Evolutionary conservation across 2,113 vertebrate species (phyloP), one percentile per base, ranked within the genome.

Genomic region (Mobula birostris): DNA sequence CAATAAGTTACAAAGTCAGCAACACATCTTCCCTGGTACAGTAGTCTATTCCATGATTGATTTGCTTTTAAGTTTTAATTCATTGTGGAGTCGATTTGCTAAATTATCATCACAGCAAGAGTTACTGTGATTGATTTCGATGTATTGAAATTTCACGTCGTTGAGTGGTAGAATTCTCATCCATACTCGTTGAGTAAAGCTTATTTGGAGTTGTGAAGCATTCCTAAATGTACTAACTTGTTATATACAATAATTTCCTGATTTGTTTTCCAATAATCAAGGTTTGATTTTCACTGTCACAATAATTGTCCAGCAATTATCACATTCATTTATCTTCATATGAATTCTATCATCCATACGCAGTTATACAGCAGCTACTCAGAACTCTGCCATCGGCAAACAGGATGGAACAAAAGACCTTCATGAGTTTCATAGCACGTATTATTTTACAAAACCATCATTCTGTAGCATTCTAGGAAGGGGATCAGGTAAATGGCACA

Each of bases 221-320:
- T 93, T 56, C 36, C 36, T 40, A 93, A 93, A 93, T 74, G 32
- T 93, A 93, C 74, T 56, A 72, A 74, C 74, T 93, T 93, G 74
- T 93, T 74, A 76, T 74, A 48, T 48, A 72, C 56, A 93, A 9
- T 63, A 29, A 90, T 90, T 66, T 79, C 15, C 83, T 87, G 83
- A 87, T 48, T 87, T 87, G 56, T 61, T 56, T 87, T 74, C 36
- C 68, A 93, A 56, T 74, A 74, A 93, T 87, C 91, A 93, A 93
- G 68, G 11, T 36, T 56, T 93, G 91, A 93, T 76, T 72, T 74
- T 93, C 36, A 72, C 68, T 93, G 74, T 76, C 91, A 24, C 9
- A 36, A 14, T 74, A 74, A 93, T 74, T 40, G 72, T 56, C 21
- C 32, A 93, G 83, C 9, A 21, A 87, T 58, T 36, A 87, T 87